Evolutionary conservation across 2,888 invertebrate genomes (phyloP).

Genomic region (Pristionchus entomophagus): DNA sequence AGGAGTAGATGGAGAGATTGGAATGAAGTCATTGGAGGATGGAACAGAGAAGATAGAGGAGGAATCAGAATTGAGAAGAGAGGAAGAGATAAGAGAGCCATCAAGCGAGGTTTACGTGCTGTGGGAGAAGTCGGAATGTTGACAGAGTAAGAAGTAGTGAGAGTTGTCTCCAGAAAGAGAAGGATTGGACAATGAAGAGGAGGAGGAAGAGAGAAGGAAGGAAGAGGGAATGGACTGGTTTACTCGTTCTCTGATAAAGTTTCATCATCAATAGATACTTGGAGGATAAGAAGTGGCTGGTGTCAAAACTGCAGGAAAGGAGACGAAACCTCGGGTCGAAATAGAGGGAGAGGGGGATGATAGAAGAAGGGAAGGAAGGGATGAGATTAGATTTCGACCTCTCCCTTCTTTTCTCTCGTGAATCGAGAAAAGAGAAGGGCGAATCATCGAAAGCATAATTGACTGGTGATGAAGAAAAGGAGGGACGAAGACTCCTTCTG

Average conservation of each 20-base stretch:
- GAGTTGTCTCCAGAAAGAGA: not conserved
- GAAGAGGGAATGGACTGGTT: not conserved
- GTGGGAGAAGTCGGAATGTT: not conserved
- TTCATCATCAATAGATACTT: not conserved
- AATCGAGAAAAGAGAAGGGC: slow-evolving; percentile 5
- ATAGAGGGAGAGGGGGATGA: not conserved
- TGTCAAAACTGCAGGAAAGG: not conserved
- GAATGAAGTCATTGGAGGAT: not conserved
- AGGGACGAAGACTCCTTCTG: no score
- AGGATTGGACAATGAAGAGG: not conserved
- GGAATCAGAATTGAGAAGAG: not conserved
- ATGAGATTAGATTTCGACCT: slow-evolving; percentile 32
- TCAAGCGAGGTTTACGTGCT: not conserved
- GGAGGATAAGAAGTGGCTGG: not conserved
- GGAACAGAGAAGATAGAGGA: not conserved
- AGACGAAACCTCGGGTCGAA: not conserved
- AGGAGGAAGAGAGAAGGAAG: not conserved
- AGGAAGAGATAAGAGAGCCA: not conserved
- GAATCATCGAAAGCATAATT: not conserved
- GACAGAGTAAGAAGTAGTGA: slow-evolving; percentile 5
- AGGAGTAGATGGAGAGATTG: not conserved
- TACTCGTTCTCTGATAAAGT: not conserved
- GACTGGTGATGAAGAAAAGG: not conserved
- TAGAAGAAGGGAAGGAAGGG: not conserved
- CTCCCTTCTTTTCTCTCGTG: slow-evolving; percentile 1